Conservation (phyloP, 2,113 vertebrate genomes). For the Gorsachius goisagi region DNA sequence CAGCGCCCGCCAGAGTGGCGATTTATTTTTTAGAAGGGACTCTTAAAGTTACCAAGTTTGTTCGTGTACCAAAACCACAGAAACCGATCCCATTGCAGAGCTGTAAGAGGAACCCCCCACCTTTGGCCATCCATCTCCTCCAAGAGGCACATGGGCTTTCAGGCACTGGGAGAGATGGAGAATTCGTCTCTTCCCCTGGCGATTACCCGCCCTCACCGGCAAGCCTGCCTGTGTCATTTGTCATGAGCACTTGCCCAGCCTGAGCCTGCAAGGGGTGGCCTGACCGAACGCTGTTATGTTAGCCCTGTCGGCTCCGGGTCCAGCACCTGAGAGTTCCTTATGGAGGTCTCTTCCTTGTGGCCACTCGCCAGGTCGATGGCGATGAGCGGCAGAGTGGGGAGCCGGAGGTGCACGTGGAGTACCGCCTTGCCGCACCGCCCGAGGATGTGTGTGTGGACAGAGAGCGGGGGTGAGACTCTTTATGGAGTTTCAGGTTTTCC, state of each 20-base stretch:
- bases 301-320: neutral
- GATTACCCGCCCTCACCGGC: neutral
- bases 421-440: too few species aligned
- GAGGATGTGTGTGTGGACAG: accelerated
- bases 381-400: neutral
- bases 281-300: accelerated
- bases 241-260: neutral
- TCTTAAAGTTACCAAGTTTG: neutral
- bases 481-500: neutral
- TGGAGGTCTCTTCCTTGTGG: neutral
- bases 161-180: neutral
- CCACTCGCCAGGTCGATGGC: accelerated
- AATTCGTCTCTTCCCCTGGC: too few species aligned
- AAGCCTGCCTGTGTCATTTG: accelerated
- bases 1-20: accelerated
- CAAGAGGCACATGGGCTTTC: accelerated
- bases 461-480: neutral
- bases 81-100: accelerated
- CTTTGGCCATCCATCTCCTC: accelerated
- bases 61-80: accelerated
- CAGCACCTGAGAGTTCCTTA: accelerated
- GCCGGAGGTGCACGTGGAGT: neutral
- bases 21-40: accelerated
- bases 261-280: neutral
- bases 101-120: neutral